These are phyloP conservation scores for Narcine bancroftii DNA, from an alignment of 2,113 vertebrate species.

Conservation along the genomic window DNA sequence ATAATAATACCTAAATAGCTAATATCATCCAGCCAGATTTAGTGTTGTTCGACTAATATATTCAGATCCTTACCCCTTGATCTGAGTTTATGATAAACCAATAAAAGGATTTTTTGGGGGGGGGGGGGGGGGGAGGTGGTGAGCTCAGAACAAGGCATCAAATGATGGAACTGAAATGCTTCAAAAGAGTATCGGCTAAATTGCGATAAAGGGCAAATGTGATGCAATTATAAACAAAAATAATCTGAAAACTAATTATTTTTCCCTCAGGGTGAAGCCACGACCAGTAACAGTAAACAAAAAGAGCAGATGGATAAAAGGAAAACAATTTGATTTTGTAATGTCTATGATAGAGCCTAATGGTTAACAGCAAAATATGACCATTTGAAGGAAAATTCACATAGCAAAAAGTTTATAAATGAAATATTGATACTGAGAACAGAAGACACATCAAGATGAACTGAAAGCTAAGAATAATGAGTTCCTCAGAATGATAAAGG, in stretches of 20 bases:
- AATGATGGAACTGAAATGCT: background rate
- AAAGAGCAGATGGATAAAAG: background rate
- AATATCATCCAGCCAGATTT: too few species aligned
- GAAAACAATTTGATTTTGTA: background rate
- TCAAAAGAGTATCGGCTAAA: background rate
- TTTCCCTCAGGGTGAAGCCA: background rate
- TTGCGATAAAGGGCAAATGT: background rate
- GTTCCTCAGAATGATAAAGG: too few species aligned
- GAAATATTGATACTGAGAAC: background rate
- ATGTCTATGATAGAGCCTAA: background rate
- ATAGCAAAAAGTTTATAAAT: background rate
- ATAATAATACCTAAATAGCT: too few species aligned
- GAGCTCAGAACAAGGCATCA: background rate
- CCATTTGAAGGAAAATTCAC: background rate
- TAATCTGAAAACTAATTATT: background rate
- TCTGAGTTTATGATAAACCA: too few species aligned
- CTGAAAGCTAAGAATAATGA: background rate
- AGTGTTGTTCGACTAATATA: too few species aligned
- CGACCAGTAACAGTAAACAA: background rate
- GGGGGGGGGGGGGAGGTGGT: too few species aligned
- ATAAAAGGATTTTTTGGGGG: too few species aligned
- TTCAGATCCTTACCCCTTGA: too few species aligned
- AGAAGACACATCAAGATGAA: background rate
- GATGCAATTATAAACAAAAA: background rate
- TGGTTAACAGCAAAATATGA: background rate